Base-by-base conservation (phyloP, 2,888 invertebrate genomes). In the Pachydiplax longipennis region DNA sequence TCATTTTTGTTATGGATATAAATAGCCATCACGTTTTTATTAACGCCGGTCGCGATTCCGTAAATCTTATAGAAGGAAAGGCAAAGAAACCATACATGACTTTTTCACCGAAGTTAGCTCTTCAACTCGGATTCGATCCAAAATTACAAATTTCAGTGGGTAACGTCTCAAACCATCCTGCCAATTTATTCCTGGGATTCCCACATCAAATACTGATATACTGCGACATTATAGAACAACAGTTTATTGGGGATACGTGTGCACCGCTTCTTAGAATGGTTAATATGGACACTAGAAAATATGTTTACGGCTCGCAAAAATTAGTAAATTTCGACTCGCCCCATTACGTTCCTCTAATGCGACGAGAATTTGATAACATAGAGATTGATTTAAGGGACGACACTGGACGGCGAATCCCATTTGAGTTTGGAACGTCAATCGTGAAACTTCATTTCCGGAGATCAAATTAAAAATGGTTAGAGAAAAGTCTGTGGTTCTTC, bases 201-300 rank as follows among this genome's bases (percentile, higher is more conserved):
- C n/a, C n/a, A n/a, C n/a, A n/a, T n/a, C n/a, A n/a, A n/a, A n/a
- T n/a, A n/a, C n/a, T n/a, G n/a, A n/a, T n/a, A n/a, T n/a, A n/a
- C n/a, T n/a, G n/a, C n/a, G n/a, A n/a, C n/a, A n/a, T n/a, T n/a
- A n/a, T n/a, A n/a, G n/a, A n/a, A n/a, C n/a, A n/a, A n/a, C n/a
- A n/a, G n/a, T n/a, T n/a, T n/a, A n/a, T n/a, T n/a, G n/a, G n/a
- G n/a, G n/a, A n/a, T n/a, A n/a, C n/a, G n/a, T n/a, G n/a, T n/a
- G 91, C 92, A n/a, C 91, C 92, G 1, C 91, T 93, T 22, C 37
- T 93, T 18, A 91, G 93, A n/a, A 92, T 93, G 25, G 92, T 92
- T 0, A 91, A 91, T 48, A 90, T 92, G 0, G 92, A 92, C 13
- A 91, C 91, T 5, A 80, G 90, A 12, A 91, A 91, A 81, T 92